A percentile compares a stretch with the other conserved stretches of the same genome.
phyloP scores from a whole-genome alignment of 2,888 invertebrate species.

The Metopia argyrocephala region DNA sequence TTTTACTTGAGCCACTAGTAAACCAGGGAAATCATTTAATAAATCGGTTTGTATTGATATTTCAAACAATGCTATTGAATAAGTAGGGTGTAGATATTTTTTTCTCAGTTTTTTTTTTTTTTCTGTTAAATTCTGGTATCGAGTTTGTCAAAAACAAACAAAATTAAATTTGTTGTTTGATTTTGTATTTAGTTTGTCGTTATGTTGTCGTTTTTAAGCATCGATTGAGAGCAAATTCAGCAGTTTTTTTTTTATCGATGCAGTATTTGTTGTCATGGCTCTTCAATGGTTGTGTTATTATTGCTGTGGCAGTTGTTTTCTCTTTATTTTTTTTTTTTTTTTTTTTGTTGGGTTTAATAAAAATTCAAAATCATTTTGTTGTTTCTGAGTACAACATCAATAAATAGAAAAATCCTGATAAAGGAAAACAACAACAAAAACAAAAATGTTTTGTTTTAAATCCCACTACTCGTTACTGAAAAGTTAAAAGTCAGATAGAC shows the following conservation, averaged over 20 bases:
- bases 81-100: not conserved
- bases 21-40: too few relatives aligned
- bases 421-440: slow-evolving; percentile 30
- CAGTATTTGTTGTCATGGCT: slow-evolving; percentile 17
- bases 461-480: not conserved
- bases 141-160: not conserved
- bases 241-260: slow-evolving; percentile 35
- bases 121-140: not conserved
- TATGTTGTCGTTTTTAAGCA: not conserved
- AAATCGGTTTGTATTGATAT: too few relatives aligned
- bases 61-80: not conserved
- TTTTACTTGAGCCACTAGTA: too few relatives aligned
- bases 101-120: too few relatives aligned
- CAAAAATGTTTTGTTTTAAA: not conserved
- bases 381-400: slow-evolving; percentile 25
- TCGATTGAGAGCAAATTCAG: slow-evolving; percentile 14
- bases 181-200: not conserved
- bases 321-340: slow-evolving; percentile 34
- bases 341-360: too few relatives aligned
- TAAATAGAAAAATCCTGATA: slow-evolving; percentile 14
- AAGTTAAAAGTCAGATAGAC: not conserved
- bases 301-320: slow-evolving; percentile 15
- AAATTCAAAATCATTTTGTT: slow-evolving; percentile 55
- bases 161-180: not conserved
- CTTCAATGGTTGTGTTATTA: not conserved